Evolutionary conservation across 2,797 vertebrate species (phyloP).

Genomic region (Acanthurus leucopareius): DNA sequence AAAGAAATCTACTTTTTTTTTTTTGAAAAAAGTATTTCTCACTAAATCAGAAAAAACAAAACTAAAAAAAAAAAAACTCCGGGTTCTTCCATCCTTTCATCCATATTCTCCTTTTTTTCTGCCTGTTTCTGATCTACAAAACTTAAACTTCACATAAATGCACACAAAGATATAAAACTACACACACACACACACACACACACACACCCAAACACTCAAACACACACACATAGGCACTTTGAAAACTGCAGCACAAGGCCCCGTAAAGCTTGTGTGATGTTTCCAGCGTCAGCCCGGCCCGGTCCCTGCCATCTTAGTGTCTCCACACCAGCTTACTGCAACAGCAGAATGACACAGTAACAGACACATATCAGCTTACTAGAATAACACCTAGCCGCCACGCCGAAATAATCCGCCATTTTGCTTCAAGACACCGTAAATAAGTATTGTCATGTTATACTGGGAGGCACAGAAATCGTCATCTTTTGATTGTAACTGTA

Average conservation of each 20-base stretch:
- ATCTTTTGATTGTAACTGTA: conserved; percentile 47
- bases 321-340: conserved; percentile 68
- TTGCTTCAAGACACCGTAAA: conserved; percentile 57
- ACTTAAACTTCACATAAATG: conserved; percentile 21
- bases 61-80: background rate
- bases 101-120: conserved; percentile 37
- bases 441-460: conserved; percentile 62
- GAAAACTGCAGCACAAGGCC: conserved; percentile 29
- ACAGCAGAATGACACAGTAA: conserved; percentile 63
- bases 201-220: background rate
- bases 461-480: conserved; percentile 45
- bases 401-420: conserved; percentile 63
- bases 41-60: conserved; percentile 21
- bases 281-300: conserved; percentile 54
- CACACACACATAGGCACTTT: background rate
- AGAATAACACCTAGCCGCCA: conserved; percentile 69
- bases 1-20: conserved; percentile 34
- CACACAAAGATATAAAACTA: conserved; percentile 17
- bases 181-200: background rate
- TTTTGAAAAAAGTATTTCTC: conserved; percentile 9
- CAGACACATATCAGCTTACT: conserved; percentile 77
- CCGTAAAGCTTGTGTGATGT: conserved; percentile 54
- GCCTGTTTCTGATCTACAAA: conserved; percentile 38
- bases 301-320: conserved; percentile 80
- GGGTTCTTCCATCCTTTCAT: conserved; percentile 24